These are phyloP conservation scores for Helicoverpa assulta DNA, from an alignment of 2,888 invertebrate species.

Conservation along the genomic window DNA sequence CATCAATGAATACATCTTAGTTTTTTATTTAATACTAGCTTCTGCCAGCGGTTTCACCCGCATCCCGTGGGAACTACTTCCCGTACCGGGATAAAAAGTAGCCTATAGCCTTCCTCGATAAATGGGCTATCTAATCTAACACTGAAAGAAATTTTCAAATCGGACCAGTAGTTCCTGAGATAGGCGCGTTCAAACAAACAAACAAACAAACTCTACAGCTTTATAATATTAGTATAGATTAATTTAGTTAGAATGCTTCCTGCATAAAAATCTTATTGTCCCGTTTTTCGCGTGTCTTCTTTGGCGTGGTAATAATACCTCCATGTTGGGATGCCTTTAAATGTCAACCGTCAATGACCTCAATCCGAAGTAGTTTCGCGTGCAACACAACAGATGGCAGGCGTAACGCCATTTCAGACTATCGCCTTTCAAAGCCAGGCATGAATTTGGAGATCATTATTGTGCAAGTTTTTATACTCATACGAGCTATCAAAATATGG, in stretches of 20 bases:
- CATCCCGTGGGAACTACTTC: too few species aligned
- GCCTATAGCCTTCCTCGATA: too few species aligned
- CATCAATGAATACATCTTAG: not conserved
- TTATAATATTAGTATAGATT: too few species aligned
- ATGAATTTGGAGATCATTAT: slow-evolving; percentile 12
- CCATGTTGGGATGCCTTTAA: slow-evolving; percentile 48
- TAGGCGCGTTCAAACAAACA: too few species aligned
- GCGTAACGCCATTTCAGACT: slow-evolving; percentile 32
- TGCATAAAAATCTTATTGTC: slow-evolving; percentile 20
- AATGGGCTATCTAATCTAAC: too few species aligned
- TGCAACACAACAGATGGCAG: slow-evolving; percentile 53
- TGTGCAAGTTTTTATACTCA: slow-evolving; percentile 11
- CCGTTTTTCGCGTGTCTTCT: slow-evolving; percentile 42
- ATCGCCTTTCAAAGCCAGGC: slow-evolving; percentile 23
- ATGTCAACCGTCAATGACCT: slow-evolving; percentile 60
- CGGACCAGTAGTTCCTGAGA: too few species aligned
- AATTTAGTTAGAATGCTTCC: slow-evolving; percentile 13
- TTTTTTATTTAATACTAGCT: slow-evolving; percentile 11
- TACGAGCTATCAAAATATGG: slow-evolving; percentile 27
- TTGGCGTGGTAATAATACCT: slow-evolving; percentile 46
- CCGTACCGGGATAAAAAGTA: too few species aligned
- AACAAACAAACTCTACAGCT: too few species aligned
- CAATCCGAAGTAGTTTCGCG: slow-evolving; percentile 37
- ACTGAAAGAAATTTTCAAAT: too few species aligned
- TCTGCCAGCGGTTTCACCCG: too few species aligned